Evolutionary conservation across 2,888 invertebrate genomes (phyloP), one percentile per base, ranked within the genome.

Genomic region (Taphrorychus bicolor): DNA sequence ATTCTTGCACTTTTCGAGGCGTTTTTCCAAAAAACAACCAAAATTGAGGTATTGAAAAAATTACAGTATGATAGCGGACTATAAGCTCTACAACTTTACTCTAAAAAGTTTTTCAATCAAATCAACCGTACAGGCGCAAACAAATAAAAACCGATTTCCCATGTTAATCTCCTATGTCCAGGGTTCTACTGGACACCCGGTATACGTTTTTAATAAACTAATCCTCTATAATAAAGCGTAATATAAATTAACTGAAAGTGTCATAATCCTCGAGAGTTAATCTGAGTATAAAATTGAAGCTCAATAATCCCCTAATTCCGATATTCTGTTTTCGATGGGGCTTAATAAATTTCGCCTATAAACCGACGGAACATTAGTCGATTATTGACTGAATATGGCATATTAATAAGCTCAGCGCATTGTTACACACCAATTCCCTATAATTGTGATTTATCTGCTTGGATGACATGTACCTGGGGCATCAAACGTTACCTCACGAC

Each of bases 281-380:
- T 51, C 22, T 18, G 19, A 11, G 19, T 51, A 51, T 18, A 51
- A 51, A 51, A 51, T 51, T 21, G 51, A 22, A 51, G 22, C 51
- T 18, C 21, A 21, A 51, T 51, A 51, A 51, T 51, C 14, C 19
- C 19, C 51, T 19, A 51, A 51, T 51, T 51, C 17, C 19, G 14
- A 51, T 51, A 51, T 51, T 21, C 51, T 51, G 51, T 51, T 51
- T 51, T 51, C 51, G 51, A 51, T 51, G 45, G 14, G 19, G 19
- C 51, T 51, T 51, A 51, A 51, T 51, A 51, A 19, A 51, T 19
- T 51, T 17, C 19, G 9, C 22, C 18, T 51, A 51, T 21, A 51
- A 51, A 51, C 21, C 51, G 22, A 21, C 19, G 11, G 9, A 51
- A 21, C 51, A 22, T 51, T 51, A 51, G 51, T 21, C 17, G 51